Base-by-base conservation (phyloP, 1,140 invertebrate genomes). In the Temnothorax longispinosus region DNA sequence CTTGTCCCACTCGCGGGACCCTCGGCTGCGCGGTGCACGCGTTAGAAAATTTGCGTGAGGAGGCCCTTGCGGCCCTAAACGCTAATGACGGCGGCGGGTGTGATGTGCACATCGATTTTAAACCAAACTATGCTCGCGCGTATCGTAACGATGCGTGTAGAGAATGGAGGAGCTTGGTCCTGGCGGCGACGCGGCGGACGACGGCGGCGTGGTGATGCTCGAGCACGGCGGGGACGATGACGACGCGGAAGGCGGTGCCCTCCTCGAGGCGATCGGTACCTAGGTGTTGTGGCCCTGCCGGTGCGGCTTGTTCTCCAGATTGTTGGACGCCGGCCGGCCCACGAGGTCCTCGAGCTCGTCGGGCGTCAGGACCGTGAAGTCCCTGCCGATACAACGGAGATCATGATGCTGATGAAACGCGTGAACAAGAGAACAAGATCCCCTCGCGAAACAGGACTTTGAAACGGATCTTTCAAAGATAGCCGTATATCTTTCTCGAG, bases 71-170 rank as follows among this genome's bases (percentile, higher is more conserved):
- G 35, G 77, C 32, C 35, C 44, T 69, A 52, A 27, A 27, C 38
- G 56, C 67, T 50, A 87, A 87, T 52, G 64, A 81, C 18, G n/a
- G n/a, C 32, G n/a, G 35, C 64, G 41, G 18, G 21, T 76, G 52
- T 35, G 38, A 72, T 50, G 27, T 54, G 38, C 54, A n/a, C 38
- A 13, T 58, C 41, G 7, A 72, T 44, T 27, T 90, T 91, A 95
- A 86, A 95, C 94, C 85, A 95, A 93, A 91, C 94, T 95, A 88
- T 95, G 94, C 87, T 95, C 93, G 86, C 94, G 92, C 74, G 94
- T 94, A 77, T 95, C 93, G 89, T 93, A 93, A 78, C 92, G 93
- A 94, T 95, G 94, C 75, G 94, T 95, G 89, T 95, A 95, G 50
- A 94, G 92, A 64, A 94, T 93, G 91, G 93, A 94, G 89, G 93